Percentiles rank a stretch among this genome's conserved stretches.
Evolutionary conservation across 2,888 invertebrate genomes (phyloP).

Genomic region (Rhagonycha lutea): DNA sequence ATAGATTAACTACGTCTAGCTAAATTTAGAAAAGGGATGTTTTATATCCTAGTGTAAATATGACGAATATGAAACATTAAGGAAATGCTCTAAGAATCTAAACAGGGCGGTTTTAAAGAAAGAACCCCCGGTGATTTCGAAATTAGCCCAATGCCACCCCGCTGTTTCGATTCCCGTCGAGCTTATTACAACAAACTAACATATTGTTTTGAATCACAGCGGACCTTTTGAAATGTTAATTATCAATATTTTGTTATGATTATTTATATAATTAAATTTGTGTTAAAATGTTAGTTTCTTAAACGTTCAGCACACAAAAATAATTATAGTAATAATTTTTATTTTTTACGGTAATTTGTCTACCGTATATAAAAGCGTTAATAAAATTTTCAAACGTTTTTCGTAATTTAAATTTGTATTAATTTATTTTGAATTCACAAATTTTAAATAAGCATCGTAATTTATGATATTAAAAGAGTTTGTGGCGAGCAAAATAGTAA

Average conservation of each 20-base stretch:
- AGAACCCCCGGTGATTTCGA: constrained; percentile 45
- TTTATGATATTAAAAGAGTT: neutral
- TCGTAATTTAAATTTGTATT: neutral
- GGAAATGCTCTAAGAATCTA: constrained; percentile 27
- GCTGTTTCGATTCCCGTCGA: constrained; percentile 44
- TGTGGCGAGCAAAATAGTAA: constrained; percentile 1
- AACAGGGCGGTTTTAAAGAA: constrained; percentile 38
- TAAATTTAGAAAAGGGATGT: constrained; percentile 5
- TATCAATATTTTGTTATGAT: constrained; percentile 44
- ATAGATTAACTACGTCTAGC: neutral
- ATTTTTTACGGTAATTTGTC: neutral
- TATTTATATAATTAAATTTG: constrained; percentile 42
- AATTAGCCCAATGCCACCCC: constrained; percentile 52
- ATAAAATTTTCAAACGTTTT: neutral
- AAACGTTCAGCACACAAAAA: neutral
- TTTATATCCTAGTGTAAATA: constrained; percentile 33
- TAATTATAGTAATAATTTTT: neutral
- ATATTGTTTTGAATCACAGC: constrained; percentile 54
- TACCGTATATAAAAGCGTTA: neutral
- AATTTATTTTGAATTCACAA: neutral
- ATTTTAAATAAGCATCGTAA: neutral
- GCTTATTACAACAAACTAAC: constrained; percentile 53
- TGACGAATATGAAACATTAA: constrained; percentile 29
- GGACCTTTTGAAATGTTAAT: constrained; percentile 48
- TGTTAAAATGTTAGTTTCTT: constrained; percentile 2